phyloP scores from a whole-genome alignment of 1,140 invertebrate species.

The Caenorhabditis elegans region WBcel235 BX284602.5:12362001-12362500 shows the following conservation, averaged over 20 bases:
- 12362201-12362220: slow-evolving; percentile 44
- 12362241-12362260: slow-evolving; percentile 44
- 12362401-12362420: slow-evolving; percentile 41
- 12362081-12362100: slow-evolving; percentile 16
- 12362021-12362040: no score
- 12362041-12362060: not conserved
- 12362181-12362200: slow-evolving; percentile 44
- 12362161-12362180: slow-evolving; percentile 48
- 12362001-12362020: no score
- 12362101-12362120: slow-evolving; percentile 2
- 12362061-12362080: not conserved
- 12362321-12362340: slow-evolving; percentile 71
- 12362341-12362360: slow-evolving; percentile 71
- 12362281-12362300: not conserved
- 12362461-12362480: slow-evolving; percentile 67
- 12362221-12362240: slow-evolving; percentile 40
- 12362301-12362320: slow-evolving; percentile 71
- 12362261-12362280: not conserved
- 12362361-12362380: slow-evolving; percentile 68
- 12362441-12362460: slow-evolving; percentile 67
- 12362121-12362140: slow-evolving; percentile 46
- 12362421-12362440: no score
- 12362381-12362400: slow-evolving; percentile 71
- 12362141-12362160: slow-evolving; percentile 46
- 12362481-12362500: slow-evolving; percentile 67